Evolutionary conservation across 1,140 invertebrate species (phyloP).

Genomic region (Drosophila nannoptera): DNA sequence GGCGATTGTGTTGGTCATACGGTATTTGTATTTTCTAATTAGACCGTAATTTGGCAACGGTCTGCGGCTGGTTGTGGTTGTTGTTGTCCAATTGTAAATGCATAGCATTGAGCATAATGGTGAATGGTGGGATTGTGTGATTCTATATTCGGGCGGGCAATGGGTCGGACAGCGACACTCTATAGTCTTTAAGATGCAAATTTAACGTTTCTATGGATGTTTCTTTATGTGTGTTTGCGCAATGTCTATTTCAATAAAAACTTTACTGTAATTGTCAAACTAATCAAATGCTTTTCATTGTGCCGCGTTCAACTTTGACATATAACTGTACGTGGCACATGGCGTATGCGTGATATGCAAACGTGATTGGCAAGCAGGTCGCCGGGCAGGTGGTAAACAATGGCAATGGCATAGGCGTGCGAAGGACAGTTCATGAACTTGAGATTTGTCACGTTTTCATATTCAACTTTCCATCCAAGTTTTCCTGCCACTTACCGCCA

Average conservation of each 20-base stretch:
- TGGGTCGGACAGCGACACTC: constrained; percentile 67
- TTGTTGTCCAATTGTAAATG: constrained; percentile 58
- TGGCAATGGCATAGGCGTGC: neutral
- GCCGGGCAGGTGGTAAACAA: too few species aligned
- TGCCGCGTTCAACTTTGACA: neutral
- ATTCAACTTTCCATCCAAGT: constrained; percentile 7
- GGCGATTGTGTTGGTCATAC: constrained; percentile 18
- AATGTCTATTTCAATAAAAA: constrained; percentile 19
- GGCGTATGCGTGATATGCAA: constrained; percentile 20
- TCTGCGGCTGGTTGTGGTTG: constrained; percentile 21
- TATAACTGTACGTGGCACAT: constrained; percentile 1
- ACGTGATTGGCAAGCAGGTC: constrained; percentile 3
- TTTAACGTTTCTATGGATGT: constrained; percentile 7
- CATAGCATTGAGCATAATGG: constrained; percentile 54
- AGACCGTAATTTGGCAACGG: constrained; percentile 14
- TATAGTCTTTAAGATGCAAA: constrained; percentile 37
- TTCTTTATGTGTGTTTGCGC: constrained; percentile 14
- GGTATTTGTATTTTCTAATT: constrained; percentile 16
- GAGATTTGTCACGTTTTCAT: neutral
- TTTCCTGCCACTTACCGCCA: constrained; percentile 18
- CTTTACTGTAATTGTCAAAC: constrained; percentile 14
- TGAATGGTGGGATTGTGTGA: constrained; percentile 26
- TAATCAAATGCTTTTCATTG: neutral
- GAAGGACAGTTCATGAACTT: neutral
- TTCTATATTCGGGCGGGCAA: constrained; percentile 46